Base-by-base conservation (phyloP, 2,888 invertebrate genomes). In the Limenitis camilla region DNA sequence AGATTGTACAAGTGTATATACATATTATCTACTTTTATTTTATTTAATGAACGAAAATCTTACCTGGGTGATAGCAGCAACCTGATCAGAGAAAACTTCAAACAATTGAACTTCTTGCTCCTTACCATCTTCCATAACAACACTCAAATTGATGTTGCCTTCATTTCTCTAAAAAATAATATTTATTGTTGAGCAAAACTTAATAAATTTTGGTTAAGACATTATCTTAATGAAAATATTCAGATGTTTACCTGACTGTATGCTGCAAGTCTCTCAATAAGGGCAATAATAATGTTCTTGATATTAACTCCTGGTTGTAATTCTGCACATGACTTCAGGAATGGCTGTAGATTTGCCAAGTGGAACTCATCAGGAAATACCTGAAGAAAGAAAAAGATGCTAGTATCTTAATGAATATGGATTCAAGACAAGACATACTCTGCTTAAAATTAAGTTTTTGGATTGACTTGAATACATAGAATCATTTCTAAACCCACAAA, bases 351-450 rank as follows among this genome's bases (percentile, higher is more conserved):
- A 0, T 98, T 98, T 65, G 97, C 95, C 69, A 99, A 88, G 85
- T 99, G 99, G 80, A 98, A 99, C 81, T 99, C 99, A 75, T 99
- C 99, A 0, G 99, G 99, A 76, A 99, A 99, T 28, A 98, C 96
- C 93, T 92, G 30, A 10, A 4, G 9, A 36, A 29, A 8, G 19
- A 19, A 19, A 3, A 19, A 19, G 19, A 19, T 19, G 3, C 19
- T 19, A 19, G 19, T 19, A 19, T 19, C 19, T 19, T 19, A n/a
- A n/a, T n/a, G n/a, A n/a, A n/a, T n/a, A n/a, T n/a, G n/a, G n/a
- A n/a, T n/a, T n/a, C n/a, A n/a, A n/a, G n/a, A n/a, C n/a, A n/a
- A n/a, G n/a, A n/a, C n/a, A n/a, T n/a, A n/a, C n/a, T n/a, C n/a
- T n/a, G n/a, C n/a, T n/a, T n/a, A n/a, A n/a, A n/a, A n/a, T n/a